Conservation (phyloP, 2,113 vertebrate species). For the Rhinoderma darwinii region DNA sequence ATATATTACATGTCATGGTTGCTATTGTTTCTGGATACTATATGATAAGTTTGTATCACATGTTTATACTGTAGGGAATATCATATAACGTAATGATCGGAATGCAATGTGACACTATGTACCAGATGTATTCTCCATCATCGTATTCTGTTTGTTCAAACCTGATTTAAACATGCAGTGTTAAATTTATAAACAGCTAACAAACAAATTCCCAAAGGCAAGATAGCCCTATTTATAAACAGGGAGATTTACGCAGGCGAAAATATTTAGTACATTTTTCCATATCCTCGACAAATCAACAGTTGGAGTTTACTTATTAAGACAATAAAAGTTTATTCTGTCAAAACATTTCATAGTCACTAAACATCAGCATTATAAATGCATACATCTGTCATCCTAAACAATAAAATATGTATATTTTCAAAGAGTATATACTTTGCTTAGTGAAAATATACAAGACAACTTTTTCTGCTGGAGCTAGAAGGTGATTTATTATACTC, state of each 20-base stretch:
- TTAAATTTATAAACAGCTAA: constrained; percentile 30
- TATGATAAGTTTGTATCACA: constrained; percentile 6
- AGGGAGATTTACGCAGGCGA: not conserved
- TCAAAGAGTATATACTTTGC: not conserved
- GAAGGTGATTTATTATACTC: no score
- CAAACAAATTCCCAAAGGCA: no score
- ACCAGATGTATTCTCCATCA: constrained; percentile 41
- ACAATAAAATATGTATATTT: not conserved
- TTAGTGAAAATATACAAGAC: not conserved
- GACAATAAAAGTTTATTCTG: not conserved
- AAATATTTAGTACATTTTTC: not conserved
- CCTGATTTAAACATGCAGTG: not conserved
- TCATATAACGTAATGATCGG: constrained; percentile 25
- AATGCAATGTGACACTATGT: constrained; percentile 44
- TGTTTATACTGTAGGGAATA: constrained; percentile 30
- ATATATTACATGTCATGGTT: not conserved
- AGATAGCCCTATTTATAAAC: constrained; percentile 49
- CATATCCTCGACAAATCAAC: not conserved
- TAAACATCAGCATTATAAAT: not conserved
- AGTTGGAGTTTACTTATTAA: not conserved
- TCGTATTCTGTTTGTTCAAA: not conserved
- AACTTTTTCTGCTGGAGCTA: no score
- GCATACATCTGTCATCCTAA: not conserved
- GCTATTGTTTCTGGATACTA: not conserved
- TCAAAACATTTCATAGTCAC: not conserved